Conservation (phyloP, 1,140 invertebrate species). For the Chionoecetes opilio region DNA sequence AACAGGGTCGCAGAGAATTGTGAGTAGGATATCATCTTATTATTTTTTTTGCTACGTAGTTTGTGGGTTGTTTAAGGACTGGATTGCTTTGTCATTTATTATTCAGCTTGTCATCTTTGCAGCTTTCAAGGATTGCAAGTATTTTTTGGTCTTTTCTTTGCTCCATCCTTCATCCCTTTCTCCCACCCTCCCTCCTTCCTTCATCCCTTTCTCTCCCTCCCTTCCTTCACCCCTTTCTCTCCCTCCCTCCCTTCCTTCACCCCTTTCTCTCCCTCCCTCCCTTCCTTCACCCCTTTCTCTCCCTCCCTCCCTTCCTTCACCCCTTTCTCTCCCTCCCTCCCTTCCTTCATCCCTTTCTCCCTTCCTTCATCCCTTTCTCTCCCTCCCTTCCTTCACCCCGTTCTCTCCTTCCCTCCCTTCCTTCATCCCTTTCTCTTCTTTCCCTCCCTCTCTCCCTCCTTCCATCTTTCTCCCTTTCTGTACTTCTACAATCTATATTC, state of each 20-base stretch:
- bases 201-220: neutral
- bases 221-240: neutral
- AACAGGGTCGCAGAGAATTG: neutral
- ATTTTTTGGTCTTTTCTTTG: neutral
- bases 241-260: neutral
- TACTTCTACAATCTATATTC: no score
- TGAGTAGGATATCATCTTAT: no score
- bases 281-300: neutral
- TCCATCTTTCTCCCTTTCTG: neutral
- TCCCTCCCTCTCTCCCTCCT: no score
- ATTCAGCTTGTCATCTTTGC: constrained; percentile 9
- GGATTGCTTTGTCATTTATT: neutral
- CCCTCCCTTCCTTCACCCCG: no score
- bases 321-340: neutral
- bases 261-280: neutral
- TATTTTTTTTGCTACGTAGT: no score
- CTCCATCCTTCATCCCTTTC: neutral
- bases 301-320: no score
- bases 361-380: neutral
- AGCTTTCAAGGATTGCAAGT: neutral
- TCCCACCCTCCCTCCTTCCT: no score
- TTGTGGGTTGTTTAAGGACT: no score
- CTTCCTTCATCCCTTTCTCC: neutral
- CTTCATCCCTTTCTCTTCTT: no score
- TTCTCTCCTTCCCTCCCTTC: no score